Evolutionary conservation across 2,113 vertebrate genomes (phyloP).

Genomic region (Motacilla alba): DNA sequence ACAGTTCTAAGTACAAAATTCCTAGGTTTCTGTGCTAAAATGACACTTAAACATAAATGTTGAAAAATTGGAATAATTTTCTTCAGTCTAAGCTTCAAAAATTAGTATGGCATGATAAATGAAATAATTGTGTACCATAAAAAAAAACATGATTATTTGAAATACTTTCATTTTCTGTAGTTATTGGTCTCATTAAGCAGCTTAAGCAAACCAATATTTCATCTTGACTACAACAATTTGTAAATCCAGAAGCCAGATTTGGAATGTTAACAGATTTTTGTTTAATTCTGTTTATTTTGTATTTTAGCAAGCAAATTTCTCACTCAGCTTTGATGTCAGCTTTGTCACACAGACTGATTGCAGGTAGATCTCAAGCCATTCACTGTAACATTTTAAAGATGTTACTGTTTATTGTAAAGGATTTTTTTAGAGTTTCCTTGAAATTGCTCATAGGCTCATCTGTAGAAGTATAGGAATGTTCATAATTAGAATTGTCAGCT

Average conservation of each 20-base stretch:
- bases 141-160: neutral
- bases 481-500: neutral
- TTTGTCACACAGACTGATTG: neutral
- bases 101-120: neutral
- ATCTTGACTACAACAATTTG: neutral
- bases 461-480: neutral
- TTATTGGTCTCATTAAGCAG: constrained; percentile 19
- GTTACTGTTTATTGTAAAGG: neutral
- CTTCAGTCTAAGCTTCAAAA: neutral
- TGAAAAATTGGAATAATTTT: neutral
- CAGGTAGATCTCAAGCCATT: neutral
- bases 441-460: neutral
- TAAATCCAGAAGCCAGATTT: neutral
- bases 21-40: neutral
- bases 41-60: neutral
- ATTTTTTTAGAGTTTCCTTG: neutral
- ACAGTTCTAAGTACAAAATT: neutral
- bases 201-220: neutral
- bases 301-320: neutral
- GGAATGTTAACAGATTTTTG: neutral
- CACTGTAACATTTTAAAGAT: neutral
- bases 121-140: neutral
- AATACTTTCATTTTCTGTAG: neutral
- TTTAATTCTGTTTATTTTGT: neutral
- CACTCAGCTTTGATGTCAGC: neutral